Base-by-base conservation (phyloP, 2,113 vertebrate species). In the Zingel zingel region DNA sequence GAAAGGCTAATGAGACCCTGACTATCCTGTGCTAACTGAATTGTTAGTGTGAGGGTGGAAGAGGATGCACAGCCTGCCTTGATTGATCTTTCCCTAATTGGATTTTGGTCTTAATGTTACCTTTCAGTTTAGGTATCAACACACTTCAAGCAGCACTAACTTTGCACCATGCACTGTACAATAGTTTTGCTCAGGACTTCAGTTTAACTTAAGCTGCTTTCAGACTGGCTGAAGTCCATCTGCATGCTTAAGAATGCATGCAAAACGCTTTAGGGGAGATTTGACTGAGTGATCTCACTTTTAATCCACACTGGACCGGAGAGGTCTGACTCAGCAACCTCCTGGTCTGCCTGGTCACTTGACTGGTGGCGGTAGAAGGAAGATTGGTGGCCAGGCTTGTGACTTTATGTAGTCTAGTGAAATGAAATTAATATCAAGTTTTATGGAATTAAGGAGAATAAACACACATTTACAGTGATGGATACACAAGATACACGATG, bases 201-300 rank as follows among this genome's bases (percentile, higher is more conserved):
- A 57, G 74, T 84, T 72, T 63, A 65, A 74, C 54, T 87, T 92
- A 91, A 93, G 89, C 91, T 53, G 92, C 89, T 93, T 92, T 85
- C 66, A 62, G 73, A 82, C 79, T 83, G 87, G 83, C 82, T 43
- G 39, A 43, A 43, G 39, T 43, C 39, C 9, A 43, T 43, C 39
- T 74, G 43, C 58, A 81, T 65, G 73, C 82, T 88, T 80, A 82
- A 70, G 73, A 66, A 79, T 27, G 27, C 27, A 27, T 27, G 56
- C 86, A 83, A 81, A 57, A 67, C 56, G 59, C 75, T 81, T 79
- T 51, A 1, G 63, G 74, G 83, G 64, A 82, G 83, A 88, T 84
- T 84, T 89, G 85, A 84, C 79, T 30, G 56, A 57, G 88, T 93
- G 92, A 93, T 84, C 91, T 94, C 93, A 93, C 89, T 86, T 85